phyloP scores from a whole-genome alignment of 2,113 vertebrate genomes.

The Melanostigma gelatinosum region DNA sequence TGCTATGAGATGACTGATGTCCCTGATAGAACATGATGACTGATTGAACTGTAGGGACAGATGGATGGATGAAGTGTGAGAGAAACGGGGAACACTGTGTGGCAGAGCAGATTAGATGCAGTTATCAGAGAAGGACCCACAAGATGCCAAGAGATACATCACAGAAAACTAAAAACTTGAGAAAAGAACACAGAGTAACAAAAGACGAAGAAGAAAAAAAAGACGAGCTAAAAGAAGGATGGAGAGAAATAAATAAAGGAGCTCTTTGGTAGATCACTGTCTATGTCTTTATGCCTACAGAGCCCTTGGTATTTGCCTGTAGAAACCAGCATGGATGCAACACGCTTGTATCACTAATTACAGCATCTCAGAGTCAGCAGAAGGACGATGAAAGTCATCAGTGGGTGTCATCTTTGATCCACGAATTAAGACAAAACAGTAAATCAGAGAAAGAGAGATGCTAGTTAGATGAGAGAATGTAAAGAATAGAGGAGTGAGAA shows the following conservation, averaged over 20 bases:
- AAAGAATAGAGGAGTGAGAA: conserved; percentile 20
- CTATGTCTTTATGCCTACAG: neutral
- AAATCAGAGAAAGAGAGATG: conserved; percentile 6
- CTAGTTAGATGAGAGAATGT: conserved; percentile 6
- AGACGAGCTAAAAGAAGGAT: neutral
- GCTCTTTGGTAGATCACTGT: conserved; percentile 16
- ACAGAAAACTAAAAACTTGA: conserved; percentile 1
- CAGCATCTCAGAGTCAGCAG: conserved; percentile 45
- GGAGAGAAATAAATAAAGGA: conserved; percentile 26
- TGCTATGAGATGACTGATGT: conserved; percentile 19
- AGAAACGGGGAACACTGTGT: conserved; percentile 4
- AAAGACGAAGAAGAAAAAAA: neutral
- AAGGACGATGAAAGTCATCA: conserved; percentile 57
- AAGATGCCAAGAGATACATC: conserved; percentile 16
- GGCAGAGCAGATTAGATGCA: conserved; percentile 29
- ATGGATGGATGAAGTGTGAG: conserved; percentile 16
- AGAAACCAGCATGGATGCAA: conserved; percentile 19
- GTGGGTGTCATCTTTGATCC: conserved; percentile 35
- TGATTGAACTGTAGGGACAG: conserved; percentile 25
- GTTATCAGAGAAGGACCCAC: conserved; percentile 22
- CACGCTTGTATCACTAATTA: conserved; percentile 48
- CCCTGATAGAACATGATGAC: conserved; percentile 15
- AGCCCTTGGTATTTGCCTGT: neutral
- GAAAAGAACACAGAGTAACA: conserved; percentile 4
- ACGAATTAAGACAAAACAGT: conserved; percentile 47